Evolutionary conservation across 2,888 invertebrate genomes (phyloP).

Genomic region (Hermodice carunculata): DNA sequence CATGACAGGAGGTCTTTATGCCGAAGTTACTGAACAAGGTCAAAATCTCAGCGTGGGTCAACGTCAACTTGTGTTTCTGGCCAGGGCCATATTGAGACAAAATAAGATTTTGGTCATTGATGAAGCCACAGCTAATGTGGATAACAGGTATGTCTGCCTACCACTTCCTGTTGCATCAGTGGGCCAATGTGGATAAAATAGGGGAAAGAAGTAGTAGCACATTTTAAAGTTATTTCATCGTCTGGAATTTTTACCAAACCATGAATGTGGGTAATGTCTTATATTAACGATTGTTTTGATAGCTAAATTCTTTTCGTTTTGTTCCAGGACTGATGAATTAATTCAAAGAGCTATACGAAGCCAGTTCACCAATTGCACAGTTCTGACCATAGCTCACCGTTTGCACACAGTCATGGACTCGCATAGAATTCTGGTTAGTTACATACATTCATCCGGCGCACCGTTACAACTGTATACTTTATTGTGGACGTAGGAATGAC

Average conservation of each 20-base stretch:
- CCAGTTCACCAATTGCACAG: background rate
- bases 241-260: no score
- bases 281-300: background rate
- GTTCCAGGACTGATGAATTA: slow-evolving; percentile 9
- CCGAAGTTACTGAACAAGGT: slow-evolving; percentile 68
- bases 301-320: background rate
- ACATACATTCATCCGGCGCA: background rate
- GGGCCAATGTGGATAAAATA: no score
- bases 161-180: no score
- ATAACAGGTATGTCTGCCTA: background rate
- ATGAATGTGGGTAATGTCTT: background rate
- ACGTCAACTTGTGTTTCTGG: slow-evolving; percentile 23
- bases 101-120: slow-evolving; percentile 54
- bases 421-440: slow-evolving; percentile 11
- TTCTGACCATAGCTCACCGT: slow-evolving; percentile 11
- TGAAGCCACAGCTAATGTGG: slow-evolving; percentile 22
- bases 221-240: no score
- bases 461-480: background rate
- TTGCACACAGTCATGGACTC: slow-evolving; percentile 8
- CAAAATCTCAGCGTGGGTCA: slow-evolving; percentile 30
- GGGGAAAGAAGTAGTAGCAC: no score
- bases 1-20: slow-evolving; percentile 66
- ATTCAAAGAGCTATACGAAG: slow-evolving; percentile 9
- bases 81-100: slow-evolving; percentile 19
- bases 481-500: background rate